These are phyloP conservation scores for Epinotia demarniana DNA, from an alignment of 2,888 invertebrate genomes.

Conservation along the genomic window DNA sequence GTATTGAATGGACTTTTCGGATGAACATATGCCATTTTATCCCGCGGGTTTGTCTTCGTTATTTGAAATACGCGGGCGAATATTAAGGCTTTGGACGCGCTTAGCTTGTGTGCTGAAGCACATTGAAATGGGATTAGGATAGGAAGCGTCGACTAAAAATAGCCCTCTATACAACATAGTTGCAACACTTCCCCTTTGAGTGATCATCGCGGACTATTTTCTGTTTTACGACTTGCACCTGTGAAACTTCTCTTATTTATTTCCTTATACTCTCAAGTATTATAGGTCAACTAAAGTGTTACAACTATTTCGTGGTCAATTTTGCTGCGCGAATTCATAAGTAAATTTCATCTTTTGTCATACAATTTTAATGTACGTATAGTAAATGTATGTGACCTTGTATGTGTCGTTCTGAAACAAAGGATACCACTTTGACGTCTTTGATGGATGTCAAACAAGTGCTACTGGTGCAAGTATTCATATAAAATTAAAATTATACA, in stretches of 20 bases:
- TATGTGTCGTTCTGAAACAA: too few relatives aligned
- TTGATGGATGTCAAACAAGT: too few relatives aligned
- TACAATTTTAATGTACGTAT: background rate
- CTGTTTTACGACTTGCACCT: slow-evolving; percentile 12
- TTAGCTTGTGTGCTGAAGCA: background rate
- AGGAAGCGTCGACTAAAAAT: background rate
- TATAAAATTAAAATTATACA: too few relatives aligned
- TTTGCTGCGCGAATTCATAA: background rate
- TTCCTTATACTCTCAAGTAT: background rate
- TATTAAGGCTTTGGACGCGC: too few relatives aligned
- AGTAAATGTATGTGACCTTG: too few relatives aligned
- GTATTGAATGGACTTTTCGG: too few relatives aligned
- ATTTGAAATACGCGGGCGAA: too few relatives aligned
- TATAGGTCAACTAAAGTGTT: background rate
- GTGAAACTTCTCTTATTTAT: slow-evolving; percentile 17
- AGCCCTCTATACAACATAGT: slow-evolving; percentile 4
- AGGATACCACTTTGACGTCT: too few relatives aligned
- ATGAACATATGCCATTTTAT: too few relatives aligned
- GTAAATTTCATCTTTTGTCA: background rate
- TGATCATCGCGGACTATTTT: slow-evolving; percentile 18
- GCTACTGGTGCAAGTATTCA: too few relatives aligned
- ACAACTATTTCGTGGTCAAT: background rate
- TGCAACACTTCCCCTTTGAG: slow-evolving; percentile 21
- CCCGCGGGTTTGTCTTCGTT: too few relatives aligned
- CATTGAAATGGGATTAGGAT: background rate